Conservation (phyloP, 30 jellyfish, hydroid and myxozoan species). For the Pelagia noctiluca region DNA sequence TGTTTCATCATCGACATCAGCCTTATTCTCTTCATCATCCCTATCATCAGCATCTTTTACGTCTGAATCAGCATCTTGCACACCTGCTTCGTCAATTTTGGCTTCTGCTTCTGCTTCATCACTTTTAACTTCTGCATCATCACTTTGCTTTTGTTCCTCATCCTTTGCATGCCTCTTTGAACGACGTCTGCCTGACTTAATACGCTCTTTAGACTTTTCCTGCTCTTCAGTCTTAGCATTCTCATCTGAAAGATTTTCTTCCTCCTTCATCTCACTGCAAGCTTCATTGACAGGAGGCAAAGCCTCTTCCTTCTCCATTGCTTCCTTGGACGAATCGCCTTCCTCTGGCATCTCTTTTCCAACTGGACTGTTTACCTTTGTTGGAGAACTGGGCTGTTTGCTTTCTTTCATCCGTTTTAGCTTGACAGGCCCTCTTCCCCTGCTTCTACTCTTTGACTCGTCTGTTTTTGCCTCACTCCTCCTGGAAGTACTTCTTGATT, state of each 20-base stretch:
- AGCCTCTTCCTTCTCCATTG: background rate
- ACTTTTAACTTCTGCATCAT: constrained; percentile 35
- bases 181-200: background rate
- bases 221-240: constrained; percentile 1
- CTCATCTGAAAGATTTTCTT: background rate
- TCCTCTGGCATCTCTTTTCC: constrained; percentile 26
- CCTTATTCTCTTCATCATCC: constrained; percentile 50
- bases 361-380: too few relatives aligned
- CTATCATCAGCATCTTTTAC: constrained; percentile 36
- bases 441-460: constrained; percentile 2
- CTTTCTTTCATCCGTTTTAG: constrained; percentile 56
- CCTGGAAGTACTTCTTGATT: background rate
- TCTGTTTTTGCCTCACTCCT: background rate
- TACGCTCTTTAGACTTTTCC: constrained; percentile 16
- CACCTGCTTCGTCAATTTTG: constrained; percentile 54
- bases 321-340: background rate
- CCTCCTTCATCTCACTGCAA: constrained; percentile 6
- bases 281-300: background rate
- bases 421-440: constrained; percentile 64
- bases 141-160: constrained; percentile 10
- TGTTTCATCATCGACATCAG: constrained; percentile 14
- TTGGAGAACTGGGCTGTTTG: constrained; percentile 47
- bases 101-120: constrained; percentile 55
- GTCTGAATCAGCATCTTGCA: constrained; percentile 48
- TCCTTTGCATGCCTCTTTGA: constrained; percentile 7